Base-by-base conservation (phyloP, 2,888 invertebrate species). In the Drosophila putrida region DNA sequence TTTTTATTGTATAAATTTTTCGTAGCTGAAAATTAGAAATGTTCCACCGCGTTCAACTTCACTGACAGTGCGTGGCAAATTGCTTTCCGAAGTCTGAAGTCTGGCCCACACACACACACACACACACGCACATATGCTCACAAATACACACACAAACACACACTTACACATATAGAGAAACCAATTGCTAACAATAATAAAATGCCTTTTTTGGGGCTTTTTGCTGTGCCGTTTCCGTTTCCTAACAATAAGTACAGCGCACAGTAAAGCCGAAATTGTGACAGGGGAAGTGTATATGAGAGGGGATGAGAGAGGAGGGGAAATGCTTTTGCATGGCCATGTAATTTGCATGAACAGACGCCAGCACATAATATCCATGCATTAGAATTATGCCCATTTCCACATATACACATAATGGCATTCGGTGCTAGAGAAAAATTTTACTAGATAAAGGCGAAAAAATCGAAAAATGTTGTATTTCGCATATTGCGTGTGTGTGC, bases 61-160 rank as follows among this genome's bases (percentile, higher is more conserved):
- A 88, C 86, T 87, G 86, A 74, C 86, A 87, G 86, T 84, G 86
- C 86, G 89, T 87, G 89, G 86, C 86, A 87, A 87, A 87, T 87
- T 87, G 86, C 86, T 87, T 87, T 87, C 78, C 86, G 75, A 87
- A 87, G 87, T 88, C 86, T 81, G 47, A 72, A 85, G 77, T 71
- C 78, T 86, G 71, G 60, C 68, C 49, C 66, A 64, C 51, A 64
- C 53, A 73, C 36, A 61, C 63, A 62, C 57, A 27, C 57, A 54
- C 39, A 46, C 41, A 55, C 47, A 50, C 15, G 57, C 46, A 58
- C 46, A 47, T 35, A 57, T 39, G n/a, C n/a, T n/a, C 6, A 13
- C 74, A 25, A 38, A 60, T 44, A 60, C 41, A 51, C 27, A 50
- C 35, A 50, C 35, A 44, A 20, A 62, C n/a, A n/a, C 44, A 44